Percentiles rank a stretch among this genome's conserved stretches.
Conservation (phyloP, 1,140 invertebrate species). For the Lysiphlebus fabarum region DNA sequence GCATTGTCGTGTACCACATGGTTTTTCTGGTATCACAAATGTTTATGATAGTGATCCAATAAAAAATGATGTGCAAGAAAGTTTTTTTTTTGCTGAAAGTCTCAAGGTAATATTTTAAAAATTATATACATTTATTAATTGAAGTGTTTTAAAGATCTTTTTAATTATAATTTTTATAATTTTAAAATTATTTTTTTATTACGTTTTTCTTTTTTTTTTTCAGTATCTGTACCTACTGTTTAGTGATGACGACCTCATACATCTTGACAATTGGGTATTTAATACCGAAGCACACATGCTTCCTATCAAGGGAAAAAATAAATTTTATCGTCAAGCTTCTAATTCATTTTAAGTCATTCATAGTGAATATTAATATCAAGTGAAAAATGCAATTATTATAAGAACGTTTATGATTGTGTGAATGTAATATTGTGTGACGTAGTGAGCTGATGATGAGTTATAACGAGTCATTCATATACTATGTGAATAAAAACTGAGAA, state of each 20-base stretch:
- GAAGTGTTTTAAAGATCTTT: neutral
- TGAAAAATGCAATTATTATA: no score
- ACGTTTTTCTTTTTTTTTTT: constrained; percentile 43
- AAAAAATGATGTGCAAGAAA: constrained; percentile 97
- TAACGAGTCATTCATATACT: no score
- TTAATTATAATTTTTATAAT: no score
- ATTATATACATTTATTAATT: no score
- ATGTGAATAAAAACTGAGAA: no score
- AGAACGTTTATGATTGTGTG: no score
- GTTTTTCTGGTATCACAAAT: constrained; percentile 91
- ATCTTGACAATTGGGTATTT: constrained; percentile 96
- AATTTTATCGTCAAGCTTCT: no score
- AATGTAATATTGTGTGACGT: no score
- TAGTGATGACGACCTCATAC: constrained; percentile 87
- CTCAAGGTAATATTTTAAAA: constrained; percentile 82
- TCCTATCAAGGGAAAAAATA: constrained; percentile 81
- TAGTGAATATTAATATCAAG: no score
- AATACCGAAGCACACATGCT: constrained; percentile 99
- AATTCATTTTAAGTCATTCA: no score
- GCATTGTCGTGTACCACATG: constrained; percentile 85
- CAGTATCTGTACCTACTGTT: constrained; percentile 97
- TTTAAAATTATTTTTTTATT: no score
- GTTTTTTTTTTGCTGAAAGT: constrained; percentile 98
- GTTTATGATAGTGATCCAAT: constrained; percentile 82
- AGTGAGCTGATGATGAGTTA: no score